Evolutionary conservation across 2,113 vertebrate genomes (phyloP), one percentile per base, ranked within the genome.

Genomic region (Erpornis zantholeuca): DNA sequence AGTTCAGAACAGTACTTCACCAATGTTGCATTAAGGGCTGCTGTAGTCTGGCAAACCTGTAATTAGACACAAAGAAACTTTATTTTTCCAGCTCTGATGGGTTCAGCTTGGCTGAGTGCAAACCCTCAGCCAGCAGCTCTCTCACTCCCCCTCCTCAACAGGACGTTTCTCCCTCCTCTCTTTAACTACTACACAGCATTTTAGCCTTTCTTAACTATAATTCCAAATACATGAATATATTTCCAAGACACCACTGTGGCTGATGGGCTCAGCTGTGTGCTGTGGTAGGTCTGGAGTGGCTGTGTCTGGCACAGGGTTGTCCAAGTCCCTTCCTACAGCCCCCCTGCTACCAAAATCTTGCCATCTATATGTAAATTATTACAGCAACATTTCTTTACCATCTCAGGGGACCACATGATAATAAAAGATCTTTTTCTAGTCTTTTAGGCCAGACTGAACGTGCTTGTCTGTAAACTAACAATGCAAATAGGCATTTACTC

Each of bases 291-390:
- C 27, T 70, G 75, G 15, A 69, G 22, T 3, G 0, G 23, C 12
- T 50, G 17, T 27, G 40, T 36, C 54, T 0, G 0, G 19, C 50
- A 70, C 3, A 4, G 25, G 17, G 45, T 14, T 75, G 35, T 40
- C 25, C 54, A 45, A 33, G 7, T 10, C 35, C 36, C 44, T 9
- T 60, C 20, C 12, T 42, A 33, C 12, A 61, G 1, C 2, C 8
- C 3, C 12, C 1, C 2, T 36, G 16, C 36, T 63, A 57, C 64
- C 44, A 56, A 91, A 71, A 81, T 64, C 31, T 66, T 76, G 42
- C 22, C 56, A 38, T 3, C 7, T 23, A 9, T 44, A 45, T 8
- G 23, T 13, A 47, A 40, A 49, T 54, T 40, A 31, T 27, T 13
- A 54, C 23, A 69, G 47, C 68, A 86, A 49, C 5, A 70, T 28